Base-by-base conservation (phyloP, 2,113 vertebrate genomes). In the Centrocercus urophasianus region DNA sequence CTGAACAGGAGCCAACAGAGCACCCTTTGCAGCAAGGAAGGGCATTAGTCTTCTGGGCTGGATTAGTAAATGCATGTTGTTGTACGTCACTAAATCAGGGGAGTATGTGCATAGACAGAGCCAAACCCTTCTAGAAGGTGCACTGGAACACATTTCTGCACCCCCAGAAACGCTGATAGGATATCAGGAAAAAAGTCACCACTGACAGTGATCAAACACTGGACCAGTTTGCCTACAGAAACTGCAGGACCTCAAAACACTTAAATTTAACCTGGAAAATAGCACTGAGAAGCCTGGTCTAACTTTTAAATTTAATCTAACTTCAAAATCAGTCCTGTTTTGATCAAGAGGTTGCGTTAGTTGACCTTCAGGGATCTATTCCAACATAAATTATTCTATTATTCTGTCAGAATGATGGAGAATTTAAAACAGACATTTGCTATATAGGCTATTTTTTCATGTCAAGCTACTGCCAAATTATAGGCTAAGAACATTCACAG, bases 361-460 rank as follows among this genome's bases (percentile, higher is more conserved):
- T 59, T 83, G 73, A 25, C 17, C 80, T 78, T 83, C 47, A 84
- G 76, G 72, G 4, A 13, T 48, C 32, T 21, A 81, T 89, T 90
- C 27, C 36, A 59, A 40, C 7, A 18, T 73, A 76, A 90, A 45
- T 86, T 74, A 34, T 63, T 83, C 34, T 30, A 30, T 43, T 13
- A 80, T 15, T 66, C 64, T 83, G 34, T 65, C 47, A 79, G 67
- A 90, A 89, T 4, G 2, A 57, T 11, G 27, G 76, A 76, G 43
- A 76, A 22, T 3, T 42, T 78, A 64, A 90, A 69, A 54, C 19
- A 72, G 45, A 48, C 11, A 12, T 76, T 75, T 93, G 20, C 19
- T 0, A 2, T 28, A 19, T 70, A 1, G 2, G 13, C 19, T 9
- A 0, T 30, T 8, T 47, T 78, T 93, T 79, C 32, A 24, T n/a